Evolutionary conservation across 2,888 invertebrate genomes (phyloP), one percentile per base, ranked within the genome.

Genomic region (Cheilosia scutellata): DNA sequence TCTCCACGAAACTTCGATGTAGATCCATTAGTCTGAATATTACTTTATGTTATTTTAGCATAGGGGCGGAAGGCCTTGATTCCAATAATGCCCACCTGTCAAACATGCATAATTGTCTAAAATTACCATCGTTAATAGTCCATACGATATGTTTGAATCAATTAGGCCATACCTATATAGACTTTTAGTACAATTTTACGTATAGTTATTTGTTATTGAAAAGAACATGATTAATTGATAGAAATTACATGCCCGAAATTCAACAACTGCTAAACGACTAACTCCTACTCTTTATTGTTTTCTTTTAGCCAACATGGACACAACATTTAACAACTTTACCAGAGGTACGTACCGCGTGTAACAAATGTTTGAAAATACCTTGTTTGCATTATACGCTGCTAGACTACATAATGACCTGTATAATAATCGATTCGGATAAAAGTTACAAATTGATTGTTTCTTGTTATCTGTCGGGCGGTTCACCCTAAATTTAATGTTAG

Each of bases 201-300:
- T 53, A 31, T 53, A 31, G 37, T 33, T 47, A 62, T 25, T 25
- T 11, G 5, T 33, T 20, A 20, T 11, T 2, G 0, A 40, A 57
- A 1, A 0, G 37, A 62, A 6, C 44, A 63, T 72, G 77, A 77
- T 77, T 66, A 82, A 82, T 82, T 51, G 72, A n/a, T 42, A 37
- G 9, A 77, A 71, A 44, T 82, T 66, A 71, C 37, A 71, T 42
- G 71, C 53, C n/a, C 75, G 27, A 70, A 31, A 42, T 68, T 57
- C 47, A 68, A 82, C 44, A 68, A 82, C 44, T 66, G 31, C 77
- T 33, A 53, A 77, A 65, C 77, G 51, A 82, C 77, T 68, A 82
- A 77, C 82, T 72, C 77, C 71, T 82, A 62, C 70, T 76, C 55
- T 42, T 63, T 58, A 29, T 77, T 72, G 5, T 82, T 57, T 82